Percentiles rank a stretch among this genome's conserved stretches.
phyloP scores from a whole-genome alignment of 2,797 vertebrate genomes.

The Cuniculus paca region DNA sequence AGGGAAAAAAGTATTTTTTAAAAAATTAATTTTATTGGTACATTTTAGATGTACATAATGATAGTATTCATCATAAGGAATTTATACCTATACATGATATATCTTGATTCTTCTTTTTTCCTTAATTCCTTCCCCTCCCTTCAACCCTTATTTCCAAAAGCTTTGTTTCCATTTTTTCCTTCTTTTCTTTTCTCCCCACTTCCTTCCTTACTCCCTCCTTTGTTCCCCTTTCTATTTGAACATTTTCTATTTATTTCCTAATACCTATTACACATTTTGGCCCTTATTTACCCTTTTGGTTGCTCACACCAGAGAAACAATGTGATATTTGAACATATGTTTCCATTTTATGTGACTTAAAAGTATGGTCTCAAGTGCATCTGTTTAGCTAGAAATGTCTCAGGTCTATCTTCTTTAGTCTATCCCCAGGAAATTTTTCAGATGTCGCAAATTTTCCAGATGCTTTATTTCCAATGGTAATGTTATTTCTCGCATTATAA shows the following conservation, averaged over 20 bases:
- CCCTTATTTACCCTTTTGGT: neutral
- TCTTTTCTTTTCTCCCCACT: neutral
- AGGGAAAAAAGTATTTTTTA: neutral
- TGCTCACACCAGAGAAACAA: neutral
- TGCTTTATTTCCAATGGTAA: conserved; percentile 1
- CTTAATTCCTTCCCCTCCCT: neutral
- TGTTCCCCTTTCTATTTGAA: neutral
- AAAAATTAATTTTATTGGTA: neutral
- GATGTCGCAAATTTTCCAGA: neutral
- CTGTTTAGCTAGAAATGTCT: neutral
- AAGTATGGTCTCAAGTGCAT: neutral
- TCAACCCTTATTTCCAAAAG: neutral
- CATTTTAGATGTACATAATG: neutral
- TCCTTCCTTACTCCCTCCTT: neutral
- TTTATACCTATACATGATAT: neutral
- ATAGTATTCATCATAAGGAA: neutral
- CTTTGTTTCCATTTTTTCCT: neutral
- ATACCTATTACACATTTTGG: neutral
- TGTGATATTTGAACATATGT: neutral
- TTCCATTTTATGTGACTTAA: neutral
- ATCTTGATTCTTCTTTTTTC: neutral
- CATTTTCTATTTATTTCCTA: neutral
- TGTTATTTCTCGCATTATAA: conserved; percentile 16
- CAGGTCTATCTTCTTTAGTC: neutral
- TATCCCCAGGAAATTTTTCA: too few species aligned